A percentile compares a stretch with the other conserved stretches of the same genome.
phyloP scores from a whole-genome alignment of 2,797 vertebrate species.

The Oreochromis mossambicus region DNA sequence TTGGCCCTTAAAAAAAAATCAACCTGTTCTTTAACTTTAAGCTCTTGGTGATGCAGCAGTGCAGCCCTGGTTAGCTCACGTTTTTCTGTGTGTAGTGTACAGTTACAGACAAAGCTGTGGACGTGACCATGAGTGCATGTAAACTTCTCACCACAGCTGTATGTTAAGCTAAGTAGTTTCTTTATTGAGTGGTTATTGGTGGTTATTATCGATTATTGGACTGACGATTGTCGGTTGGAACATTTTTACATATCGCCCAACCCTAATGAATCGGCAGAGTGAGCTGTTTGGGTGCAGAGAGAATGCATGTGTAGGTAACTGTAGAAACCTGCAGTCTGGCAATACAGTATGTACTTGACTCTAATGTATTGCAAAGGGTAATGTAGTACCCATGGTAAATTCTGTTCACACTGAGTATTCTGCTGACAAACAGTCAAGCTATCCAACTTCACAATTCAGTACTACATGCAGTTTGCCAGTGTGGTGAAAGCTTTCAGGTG shows the following conservation, averaged over 20 bases:
- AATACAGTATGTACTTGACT: not conserved
- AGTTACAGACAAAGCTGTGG: fast-evolving
- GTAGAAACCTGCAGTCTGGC: not conserved
- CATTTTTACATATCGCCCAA: too few relatives aligned
- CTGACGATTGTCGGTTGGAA: too few relatives aligned
- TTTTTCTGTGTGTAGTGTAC: not conserved
- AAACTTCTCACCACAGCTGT: not conserved
- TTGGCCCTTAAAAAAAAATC: not conserved
- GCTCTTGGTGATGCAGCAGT: fast-evolving
- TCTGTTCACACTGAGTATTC: not conserved
- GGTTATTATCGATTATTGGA: too few relatives aligned
- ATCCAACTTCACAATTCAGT: fast-evolving
- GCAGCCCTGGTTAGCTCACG: not conserved
- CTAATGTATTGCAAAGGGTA: not conserved
- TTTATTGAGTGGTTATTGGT: not conserved
- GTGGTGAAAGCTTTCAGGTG: not conserved
- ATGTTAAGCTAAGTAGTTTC: fast-evolving
- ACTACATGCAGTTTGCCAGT: not conserved
- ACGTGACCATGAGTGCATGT: not conserved
- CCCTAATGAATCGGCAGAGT: not conserved
- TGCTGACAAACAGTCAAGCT: not conserved
- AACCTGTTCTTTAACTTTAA: not conserved
- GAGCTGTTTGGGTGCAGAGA: not conserved
- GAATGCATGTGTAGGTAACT: not conserved
- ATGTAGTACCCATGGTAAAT: not conserved